phyloP scores from a whole-genome alignment of 2,113 vertebrate species.

The Ceyx cyanopectus region DNA sequence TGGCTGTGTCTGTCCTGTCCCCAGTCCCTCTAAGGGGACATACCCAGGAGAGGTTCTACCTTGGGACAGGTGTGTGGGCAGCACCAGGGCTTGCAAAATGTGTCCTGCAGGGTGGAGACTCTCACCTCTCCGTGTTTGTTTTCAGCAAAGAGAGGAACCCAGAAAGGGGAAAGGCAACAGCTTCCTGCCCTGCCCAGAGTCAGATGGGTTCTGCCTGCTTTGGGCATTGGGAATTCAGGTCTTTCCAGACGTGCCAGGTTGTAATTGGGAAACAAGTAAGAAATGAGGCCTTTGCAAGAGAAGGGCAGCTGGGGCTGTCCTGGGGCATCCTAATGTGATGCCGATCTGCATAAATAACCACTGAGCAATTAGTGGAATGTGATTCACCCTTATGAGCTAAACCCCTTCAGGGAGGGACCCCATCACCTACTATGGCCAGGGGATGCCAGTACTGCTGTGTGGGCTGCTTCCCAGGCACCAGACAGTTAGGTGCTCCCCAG shows the following conservation, averaged over 20 bases:
- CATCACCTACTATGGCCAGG: accelerated
- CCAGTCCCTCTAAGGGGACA: neutral
- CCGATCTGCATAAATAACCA: accelerated
- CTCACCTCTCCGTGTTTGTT: neutral
- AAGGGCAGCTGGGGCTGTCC: neutral
- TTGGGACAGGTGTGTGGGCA: neutral
- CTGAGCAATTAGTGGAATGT: neutral
- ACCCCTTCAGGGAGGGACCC: neutral
- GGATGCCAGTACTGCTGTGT: accelerated
- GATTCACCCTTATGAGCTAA: neutral
- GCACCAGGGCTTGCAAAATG: neutral
- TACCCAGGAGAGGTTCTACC: neutral
- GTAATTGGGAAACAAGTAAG: neutral
- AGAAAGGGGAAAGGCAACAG: neutral
- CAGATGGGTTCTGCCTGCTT: neutral
- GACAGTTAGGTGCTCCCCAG: neutral
- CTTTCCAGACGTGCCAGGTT: neutral
- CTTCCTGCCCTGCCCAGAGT: neutral
- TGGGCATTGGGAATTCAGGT: neutral
- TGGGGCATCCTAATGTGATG: accelerated
- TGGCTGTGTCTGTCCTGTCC: neutral
- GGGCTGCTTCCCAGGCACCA: neutral
- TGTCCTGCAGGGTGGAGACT: neutral
- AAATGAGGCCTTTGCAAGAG: neutral
- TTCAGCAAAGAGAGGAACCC: neutral